Percentiles rank a stretch among this genome's conserved stretches.
Evolutionary conservation across 2,797 vertebrate species (phyloP).

Genomic region (Halcyon badia): DNA sequence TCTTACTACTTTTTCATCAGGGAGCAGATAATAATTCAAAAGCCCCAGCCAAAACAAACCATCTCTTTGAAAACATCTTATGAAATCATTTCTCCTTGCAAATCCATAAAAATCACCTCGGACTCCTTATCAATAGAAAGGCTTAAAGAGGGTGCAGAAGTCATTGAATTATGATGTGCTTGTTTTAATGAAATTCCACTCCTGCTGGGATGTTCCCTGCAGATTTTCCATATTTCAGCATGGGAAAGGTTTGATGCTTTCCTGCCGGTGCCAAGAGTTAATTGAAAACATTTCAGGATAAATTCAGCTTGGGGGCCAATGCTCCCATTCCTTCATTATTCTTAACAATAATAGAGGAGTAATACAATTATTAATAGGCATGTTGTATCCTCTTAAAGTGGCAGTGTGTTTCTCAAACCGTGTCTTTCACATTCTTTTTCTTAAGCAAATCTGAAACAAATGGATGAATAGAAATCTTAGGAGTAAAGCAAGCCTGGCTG

Average conservation of each 20-base stretch:
- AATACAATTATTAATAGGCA: conserved; percentile 86
- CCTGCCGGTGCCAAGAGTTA: conserved; percentile 88
- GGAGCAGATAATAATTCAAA: conserved; percentile 81
- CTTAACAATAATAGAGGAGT: conserved; percentile 83
- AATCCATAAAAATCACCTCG: conserved; percentile 81
- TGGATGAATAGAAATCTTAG: conserved; percentile 64
- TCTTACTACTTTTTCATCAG: conserved; percentile 86
- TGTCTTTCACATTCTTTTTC: conserved; percentile 72
- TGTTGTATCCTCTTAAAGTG: conserved; percentile 86
- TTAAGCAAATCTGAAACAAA: conserved; percentile 75
- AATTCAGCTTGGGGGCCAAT: conserved; percentile 85
- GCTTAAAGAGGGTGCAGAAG: conserved; percentile 85
- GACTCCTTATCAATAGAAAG: conserved; percentile 84
- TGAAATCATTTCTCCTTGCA: conserved; percentile 84
- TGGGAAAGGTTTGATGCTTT: conserved; percentile 88
- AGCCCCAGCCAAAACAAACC: conserved; percentile 72
- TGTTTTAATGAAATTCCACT: conserved; percentile 88
- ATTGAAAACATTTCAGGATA: conserved; percentile 91
- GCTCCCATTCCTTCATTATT: conserved; percentile 83
- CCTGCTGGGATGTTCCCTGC: conserved; percentile 88
- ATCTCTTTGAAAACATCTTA: conserved; percentile 78
- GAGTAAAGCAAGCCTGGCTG: conserved; percentile 66
- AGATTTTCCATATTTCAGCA: conserved; percentile 91
- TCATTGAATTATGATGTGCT: conserved; percentile 87
- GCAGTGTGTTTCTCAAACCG: conserved; percentile 70